These are phyloP conservation scores for Drosophila miranda DNA, from an alignment of 1,140 invertebrate species.

Conservation along the genomic window DNA sequence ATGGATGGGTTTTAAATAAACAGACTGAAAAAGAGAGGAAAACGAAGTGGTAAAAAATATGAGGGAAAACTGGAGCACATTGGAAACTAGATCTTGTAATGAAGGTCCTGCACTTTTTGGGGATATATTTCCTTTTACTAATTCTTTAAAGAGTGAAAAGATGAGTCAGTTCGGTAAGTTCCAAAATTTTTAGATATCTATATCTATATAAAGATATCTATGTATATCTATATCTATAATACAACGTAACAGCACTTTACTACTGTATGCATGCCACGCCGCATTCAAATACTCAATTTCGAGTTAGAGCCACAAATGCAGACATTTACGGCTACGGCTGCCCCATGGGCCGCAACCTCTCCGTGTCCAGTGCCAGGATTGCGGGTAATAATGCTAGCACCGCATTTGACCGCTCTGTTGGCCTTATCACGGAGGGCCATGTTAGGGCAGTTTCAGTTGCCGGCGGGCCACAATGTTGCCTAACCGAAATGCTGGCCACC, in stretches of 20 bases:
- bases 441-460: neutral
- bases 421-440: conserved; percentile 50
- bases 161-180: no score
- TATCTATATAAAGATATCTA: no score
- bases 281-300: conserved; percentile 33
- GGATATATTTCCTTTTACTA: no score
- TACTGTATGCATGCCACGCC: conserved; percentile 5
- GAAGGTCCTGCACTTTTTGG: neutral
- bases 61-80: conserved; percentile 5
- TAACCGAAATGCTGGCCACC: conserved; percentile 46
- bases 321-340: conserved; percentile 32
- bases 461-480: conserved; percentile 57
- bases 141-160: no score
- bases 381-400: conserved; percentile 63
- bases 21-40: neutral
- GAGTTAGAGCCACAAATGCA: conserved; percentile 28
- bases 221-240: no score
- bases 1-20: conserved; percentile 67
- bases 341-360: no score
- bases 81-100: conserved; percentile 1
- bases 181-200: no score
- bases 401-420: conserved; percentile 66
- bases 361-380: conserved; percentile 14
- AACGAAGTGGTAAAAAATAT: conserved; percentile 1
- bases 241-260: no score